These are phyloP conservation scores for Halesus radiatus DNA, from an alignment of 1,140 invertebrate genomes.

Conservation along the genomic window DNA sequence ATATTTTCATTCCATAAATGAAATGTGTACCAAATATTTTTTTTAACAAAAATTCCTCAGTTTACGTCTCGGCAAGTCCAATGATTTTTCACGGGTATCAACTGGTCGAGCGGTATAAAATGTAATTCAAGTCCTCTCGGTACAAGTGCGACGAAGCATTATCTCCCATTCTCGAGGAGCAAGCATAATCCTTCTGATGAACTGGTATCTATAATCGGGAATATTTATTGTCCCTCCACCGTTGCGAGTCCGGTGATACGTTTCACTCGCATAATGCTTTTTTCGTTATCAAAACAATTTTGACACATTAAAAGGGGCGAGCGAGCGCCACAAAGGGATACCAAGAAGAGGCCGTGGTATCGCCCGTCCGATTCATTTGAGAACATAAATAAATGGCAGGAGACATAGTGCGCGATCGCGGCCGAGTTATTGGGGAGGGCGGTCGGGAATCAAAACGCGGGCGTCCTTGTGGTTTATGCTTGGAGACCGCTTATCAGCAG, in stretches of 20 bases:
- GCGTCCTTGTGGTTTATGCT: slow-evolving; percentile 9
- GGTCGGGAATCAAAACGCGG: slow-evolving; percentile 14
- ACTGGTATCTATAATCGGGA: slow-evolving; percentile 53
- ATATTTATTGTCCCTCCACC: slow-evolving; percentile 48
- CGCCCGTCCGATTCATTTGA: slow-evolving; percentile 45
- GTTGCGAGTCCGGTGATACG: slow-evolving; percentile 14
- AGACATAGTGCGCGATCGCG: slow-evolving; percentile 13
- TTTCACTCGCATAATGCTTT: slow-evolving; percentile 37
- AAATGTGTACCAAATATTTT: too few species aligned
- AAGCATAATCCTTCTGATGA: slow-evolving; percentile 46
- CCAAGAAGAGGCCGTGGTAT: slow-evolving; percentile 37
- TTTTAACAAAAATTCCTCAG: too few species aligned
- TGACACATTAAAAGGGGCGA: slow-evolving; percentile 53
- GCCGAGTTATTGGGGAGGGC: background rate
- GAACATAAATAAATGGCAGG: slow-evolving; percentile 39
- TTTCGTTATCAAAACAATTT: slow-evolving; percentile 55
- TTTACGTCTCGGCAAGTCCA: too few species aligned
- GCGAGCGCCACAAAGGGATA: slow-evolving; percentile 44
- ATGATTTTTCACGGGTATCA: too few species aligned
- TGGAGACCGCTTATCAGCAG: background rate
- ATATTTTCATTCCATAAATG: too few species aligned
- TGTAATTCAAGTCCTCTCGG: too few species aligned
- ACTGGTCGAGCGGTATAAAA: too few species aligned
- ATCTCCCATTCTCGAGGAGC: slow-evolving; percentile 34
- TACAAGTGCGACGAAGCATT: too few species aligned